Evolutionary conservation across 2,797 vertebrate species (phyloP), one percentile per base, ranked within the genome.

Genomic region (Mus minutoides): DNA sequence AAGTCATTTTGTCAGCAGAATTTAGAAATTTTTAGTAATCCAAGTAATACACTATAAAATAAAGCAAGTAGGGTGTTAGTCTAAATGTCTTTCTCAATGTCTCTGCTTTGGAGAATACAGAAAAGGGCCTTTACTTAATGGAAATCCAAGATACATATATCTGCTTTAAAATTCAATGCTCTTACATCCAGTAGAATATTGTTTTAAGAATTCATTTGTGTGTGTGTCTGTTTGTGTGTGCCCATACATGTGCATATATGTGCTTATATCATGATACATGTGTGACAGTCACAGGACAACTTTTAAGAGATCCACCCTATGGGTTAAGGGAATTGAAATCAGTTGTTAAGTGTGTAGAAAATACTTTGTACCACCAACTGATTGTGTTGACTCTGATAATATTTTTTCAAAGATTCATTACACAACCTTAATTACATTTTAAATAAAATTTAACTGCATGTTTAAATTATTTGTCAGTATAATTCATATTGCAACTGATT

Each of bases 151-250:
- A 85, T 54, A 78, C 10, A 62, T 43, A 91, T 43, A 96, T 96
- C 71, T 10, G 93, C 58, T 94, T 82, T 95, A 97, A 94, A 26
- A 85, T 19, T 90, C 22, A 54, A 40, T 56, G n/a, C 2, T 17
- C 37, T 12, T 54, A 17, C 14, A 56, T 7, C 37, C 62, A 7
- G 24, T 40, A 40, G 6, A 19, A 43, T 31, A 62, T 0, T 43
- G 14, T 43, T 46, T 40, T 56, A 80, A 56, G 21, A 2, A 37
- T 56, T 40, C 24, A 29, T 17, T 17, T 49, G 43, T 17, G 14
- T 17, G 37, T 75, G 10, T 69, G 77, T 56, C 5, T 11, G 3
- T 75, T 3, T 73, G 21, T 40, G 21, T n/a, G 77, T 54, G 49
- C 14, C 7, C 17, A 10, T 37, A 24, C 10, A 8, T 43, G 37